Conservation (phyloP, 2,797 vertebrate species). For the Coregonus ussuriensis region DNA sequence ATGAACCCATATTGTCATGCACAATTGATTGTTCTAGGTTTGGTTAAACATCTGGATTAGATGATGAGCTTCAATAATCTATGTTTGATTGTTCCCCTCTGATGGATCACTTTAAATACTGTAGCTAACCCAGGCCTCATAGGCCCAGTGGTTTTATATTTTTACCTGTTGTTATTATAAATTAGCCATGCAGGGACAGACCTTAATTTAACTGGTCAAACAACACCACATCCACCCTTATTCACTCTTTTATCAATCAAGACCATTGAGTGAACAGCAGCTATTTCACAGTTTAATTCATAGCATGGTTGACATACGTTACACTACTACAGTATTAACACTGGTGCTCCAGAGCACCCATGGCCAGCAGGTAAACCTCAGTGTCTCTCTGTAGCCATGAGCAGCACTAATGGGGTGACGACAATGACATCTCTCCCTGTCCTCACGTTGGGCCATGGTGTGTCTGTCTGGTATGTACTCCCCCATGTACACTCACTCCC, state of each 20-base stretch:
- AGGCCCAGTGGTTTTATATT: too few species aligned
- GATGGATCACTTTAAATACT: background rate
- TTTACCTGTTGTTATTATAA: too few species aligned
- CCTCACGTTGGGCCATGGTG: constrained; percentile 35
- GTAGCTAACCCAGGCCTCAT: too few species aligned
- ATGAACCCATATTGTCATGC: background rate
- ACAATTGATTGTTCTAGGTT: background rate
- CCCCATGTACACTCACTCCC: background rate
- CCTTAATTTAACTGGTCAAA: too few species aligned
- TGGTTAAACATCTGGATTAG: background rate
- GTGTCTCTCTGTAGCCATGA: background rate
- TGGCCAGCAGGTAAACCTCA: background rate
- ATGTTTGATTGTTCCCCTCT: background rate
- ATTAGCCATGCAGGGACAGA: too few species aligned
- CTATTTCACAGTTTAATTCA: background rate
- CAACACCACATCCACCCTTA: too few species aligned
- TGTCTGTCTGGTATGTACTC: constrained; percentile 24
- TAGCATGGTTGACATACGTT: background rate
- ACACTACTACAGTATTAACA: constrained; percentile 26
- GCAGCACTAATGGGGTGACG: constrained; percentile 61
- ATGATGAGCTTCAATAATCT: background rate
- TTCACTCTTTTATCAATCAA: too few species aligned
- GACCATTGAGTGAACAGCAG: too few species aligned
- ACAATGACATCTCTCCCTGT: constrained; percentile 56
- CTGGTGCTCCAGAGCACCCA: constrained; percentile 15